Evolutionary conservation across 1,140 invertebrate species (phyloP), one percentile per base, ranked within the genome.

Genomic region (Coelopa frigida): DNA sequence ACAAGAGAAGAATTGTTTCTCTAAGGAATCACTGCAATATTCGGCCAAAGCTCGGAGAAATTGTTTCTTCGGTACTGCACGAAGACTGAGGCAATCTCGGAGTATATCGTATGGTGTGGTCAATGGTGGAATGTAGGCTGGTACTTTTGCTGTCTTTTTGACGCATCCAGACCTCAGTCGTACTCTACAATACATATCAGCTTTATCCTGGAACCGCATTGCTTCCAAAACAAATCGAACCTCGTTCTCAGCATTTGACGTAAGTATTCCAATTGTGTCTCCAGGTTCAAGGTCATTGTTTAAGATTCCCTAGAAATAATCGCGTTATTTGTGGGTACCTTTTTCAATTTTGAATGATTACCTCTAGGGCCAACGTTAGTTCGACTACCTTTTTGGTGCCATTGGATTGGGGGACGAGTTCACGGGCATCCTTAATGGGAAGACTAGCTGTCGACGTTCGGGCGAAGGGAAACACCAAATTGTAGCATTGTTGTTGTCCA

Each of bases 21-120:
- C 61, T 7, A 46, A 40, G 3, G 15, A 14, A 6, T 62, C 41
- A 6, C 18, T 43, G 4, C 56, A 61, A 35, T 42, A 57, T 8
- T 43, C 46, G 2, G 58, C 53, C 5, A 66, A 15, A 1, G 51
- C 49, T 38, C 57, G 56, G 0, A 61, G 56, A 15, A 62, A 60
- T 52, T 70, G 68, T 49, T 74, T 74, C 20, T 72, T 72, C 1
- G 60, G 69, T 18, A 65, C 51, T 14, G 48, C 54, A 38, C 62
- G 50, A 2, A 74, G 48, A 14, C 70, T 56, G 3, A 75, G 43
- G 46, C 65, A 59, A 45, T 71, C 50, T 10, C 55, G 49, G n/a
- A 74, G 56, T 6, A 73, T 50, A 35, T 62, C 52, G 4, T 57
- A 51, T 4, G 70, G 49, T 14, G 55, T 72, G 2, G 59, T 53